Conservation (phyloP, 2,888 invertebrate genomes). For the Erebia aethiops region DNA sequence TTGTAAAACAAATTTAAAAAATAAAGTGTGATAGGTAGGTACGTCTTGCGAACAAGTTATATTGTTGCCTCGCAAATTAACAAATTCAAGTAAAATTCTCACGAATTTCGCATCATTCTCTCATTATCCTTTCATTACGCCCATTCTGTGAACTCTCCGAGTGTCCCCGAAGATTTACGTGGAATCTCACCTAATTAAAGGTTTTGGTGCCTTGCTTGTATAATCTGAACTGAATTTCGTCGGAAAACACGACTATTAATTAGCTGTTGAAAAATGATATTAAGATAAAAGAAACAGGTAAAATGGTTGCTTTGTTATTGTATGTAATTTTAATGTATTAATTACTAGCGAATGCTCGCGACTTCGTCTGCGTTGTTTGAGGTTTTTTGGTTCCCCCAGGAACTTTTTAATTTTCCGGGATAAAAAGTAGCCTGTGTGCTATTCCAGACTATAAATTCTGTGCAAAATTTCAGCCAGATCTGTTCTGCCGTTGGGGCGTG, state of each 20-base stretch:
- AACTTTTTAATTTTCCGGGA: too few species aligned
- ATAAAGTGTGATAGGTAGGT: neutral
- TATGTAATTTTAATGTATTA: too few species aligned
- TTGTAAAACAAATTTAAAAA: too few species aligned
- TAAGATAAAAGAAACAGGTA: neutral
- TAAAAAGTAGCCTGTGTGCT: too few species aligned
- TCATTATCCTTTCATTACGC: conserved; percentile 21
- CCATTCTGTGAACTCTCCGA: conserved; percentile 15
- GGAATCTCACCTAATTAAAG: conserved; percentile 23
- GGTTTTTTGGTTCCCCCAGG: too few species aligned
- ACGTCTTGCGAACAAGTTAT: neutral
- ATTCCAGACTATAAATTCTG: too few species aligned
- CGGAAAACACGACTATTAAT: conserved; percentile 3
- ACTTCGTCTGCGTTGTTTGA: too few species aligned
- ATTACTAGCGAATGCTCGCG: too few species aligned
- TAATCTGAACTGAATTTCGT: conserved; percentile 5
- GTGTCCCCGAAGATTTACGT: conserved; percentile 22
- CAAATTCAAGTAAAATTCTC: conserved; percentile 8
- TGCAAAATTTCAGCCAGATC: too few species aligned
- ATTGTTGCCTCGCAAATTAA: conserved; percentile 8
- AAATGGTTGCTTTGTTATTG: neutral
- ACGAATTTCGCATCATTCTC: conserved; percentile 5
- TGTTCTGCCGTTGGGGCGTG: too few species aligned
- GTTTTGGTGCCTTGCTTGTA: neutral
- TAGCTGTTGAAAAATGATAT: neutral